Evolutionary conservation across 2,797 vertebrate genomes (phyloP).

Genomic region (Bradypodion ventrale): DNA sequence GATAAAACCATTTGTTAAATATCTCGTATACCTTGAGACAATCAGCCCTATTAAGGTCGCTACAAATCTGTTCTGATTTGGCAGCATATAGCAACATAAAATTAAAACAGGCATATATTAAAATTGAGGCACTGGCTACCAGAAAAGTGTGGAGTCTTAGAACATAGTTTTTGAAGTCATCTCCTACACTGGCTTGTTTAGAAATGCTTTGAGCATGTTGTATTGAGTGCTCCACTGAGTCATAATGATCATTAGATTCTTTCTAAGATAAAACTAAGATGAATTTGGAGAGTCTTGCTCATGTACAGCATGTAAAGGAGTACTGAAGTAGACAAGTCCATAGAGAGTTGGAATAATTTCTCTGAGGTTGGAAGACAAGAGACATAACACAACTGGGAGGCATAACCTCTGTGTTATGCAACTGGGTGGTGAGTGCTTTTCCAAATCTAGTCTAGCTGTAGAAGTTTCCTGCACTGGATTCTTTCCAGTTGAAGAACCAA

Average conservation of each 20-base stretch:
- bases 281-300: background rate
- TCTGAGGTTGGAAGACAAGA: background rate
- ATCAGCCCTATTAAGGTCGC: too few species aligned
- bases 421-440: background rate
- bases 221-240: background rate
- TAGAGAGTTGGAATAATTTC: background rate
- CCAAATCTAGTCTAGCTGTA: background rate
- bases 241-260: background rate
- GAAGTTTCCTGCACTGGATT: background rate
- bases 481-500: background rate
- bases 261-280: background rate
- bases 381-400: background rate
- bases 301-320: background rate
- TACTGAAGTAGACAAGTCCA: too few species aligned
- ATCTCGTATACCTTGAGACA: too few species aligned
- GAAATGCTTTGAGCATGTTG: background rate
- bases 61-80: too few species aligned
- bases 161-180: background rate
- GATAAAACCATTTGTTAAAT: too few species aligned
- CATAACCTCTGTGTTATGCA: background rate
- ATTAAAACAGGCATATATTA: too few species aligned
- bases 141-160: constrained; percentile 1
- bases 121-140: background rate
- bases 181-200: constrained; percentile 22
- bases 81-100: too few species aligned